phyloP scores from a whole-genome alignment of 2,113 vertebrate species.

The Python bivittatus region DNA sequence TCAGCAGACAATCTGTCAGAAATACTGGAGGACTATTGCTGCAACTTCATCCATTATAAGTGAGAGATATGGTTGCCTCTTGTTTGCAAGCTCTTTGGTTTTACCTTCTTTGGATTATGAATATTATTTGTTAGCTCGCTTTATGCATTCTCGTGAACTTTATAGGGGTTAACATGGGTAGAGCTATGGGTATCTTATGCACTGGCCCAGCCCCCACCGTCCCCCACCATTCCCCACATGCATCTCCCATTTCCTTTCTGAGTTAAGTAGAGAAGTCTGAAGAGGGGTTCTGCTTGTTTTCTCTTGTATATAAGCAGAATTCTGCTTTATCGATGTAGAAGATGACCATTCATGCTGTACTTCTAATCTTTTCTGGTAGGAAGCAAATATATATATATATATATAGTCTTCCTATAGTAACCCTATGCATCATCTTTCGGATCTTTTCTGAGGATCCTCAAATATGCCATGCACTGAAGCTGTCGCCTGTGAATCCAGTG shows the following conservation, averaged over 20 bases:
- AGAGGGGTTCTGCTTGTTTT: neutral
- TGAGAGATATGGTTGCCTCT: neutral
- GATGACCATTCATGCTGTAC: too few species aligned
- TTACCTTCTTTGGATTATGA: neutral
- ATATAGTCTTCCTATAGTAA: too few species aligned
- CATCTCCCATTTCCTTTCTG: neutral
- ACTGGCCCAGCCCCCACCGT: neutral
- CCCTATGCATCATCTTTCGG: neutral
- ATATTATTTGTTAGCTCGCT: neutral
- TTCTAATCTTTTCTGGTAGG: too few species aligned
- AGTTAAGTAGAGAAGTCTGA: neutral
- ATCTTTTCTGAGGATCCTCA: neutral
- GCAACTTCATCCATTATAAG: neutral
- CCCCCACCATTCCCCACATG: too few species aligned
- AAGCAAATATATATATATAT: too few species aligned
- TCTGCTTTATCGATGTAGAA: neutral
- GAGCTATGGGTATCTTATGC: neutral
- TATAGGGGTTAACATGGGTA: neutral
- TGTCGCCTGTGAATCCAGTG: neutral
- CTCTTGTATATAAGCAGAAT: neutral
- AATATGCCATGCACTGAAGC: neutral
- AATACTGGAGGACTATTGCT: neutral
- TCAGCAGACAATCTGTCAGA: neutral
- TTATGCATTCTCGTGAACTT: neutral
- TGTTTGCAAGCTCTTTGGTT: neutral